Conservation (phyloP, 1,140 invertebrate genomes). For the Heterodera carotae region DNA sequence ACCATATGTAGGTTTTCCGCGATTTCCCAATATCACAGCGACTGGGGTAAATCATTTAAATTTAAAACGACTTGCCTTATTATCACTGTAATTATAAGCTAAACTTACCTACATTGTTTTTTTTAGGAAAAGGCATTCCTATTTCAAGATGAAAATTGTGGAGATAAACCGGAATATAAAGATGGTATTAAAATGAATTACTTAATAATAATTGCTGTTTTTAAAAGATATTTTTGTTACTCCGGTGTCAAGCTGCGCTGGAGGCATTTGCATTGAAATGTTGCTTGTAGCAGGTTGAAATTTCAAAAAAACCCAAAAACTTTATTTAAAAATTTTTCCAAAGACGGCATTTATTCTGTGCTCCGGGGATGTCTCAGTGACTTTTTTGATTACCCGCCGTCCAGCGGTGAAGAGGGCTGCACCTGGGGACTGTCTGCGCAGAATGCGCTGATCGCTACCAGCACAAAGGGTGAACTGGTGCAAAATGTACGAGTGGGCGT, state of each 20-base stretch:
- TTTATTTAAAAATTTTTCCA: too few species aligned
- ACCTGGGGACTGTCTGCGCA: not conserved
- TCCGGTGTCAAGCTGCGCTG: conserved; percentile 11
- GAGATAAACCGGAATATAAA: not conserved
- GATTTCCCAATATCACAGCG: not conserved
- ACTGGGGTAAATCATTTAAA: not conserved
- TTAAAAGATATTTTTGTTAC: not conserved
- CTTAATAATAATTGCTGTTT: too few species aligned
- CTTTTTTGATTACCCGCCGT: conserved; percentile 10
- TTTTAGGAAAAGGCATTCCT: conserved; percentile 7
- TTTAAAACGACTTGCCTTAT: not conserved
- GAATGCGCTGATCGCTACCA: conserved; percentile 2
- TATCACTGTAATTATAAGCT: too few species aligned
- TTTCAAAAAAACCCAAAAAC: too few species aligned
- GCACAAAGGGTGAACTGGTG: not conserved
- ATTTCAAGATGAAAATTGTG: not conserved
- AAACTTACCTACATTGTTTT: not conserved
- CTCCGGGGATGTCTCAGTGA: conserved; percentile 21
- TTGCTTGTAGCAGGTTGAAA: conserved; percentile 7
- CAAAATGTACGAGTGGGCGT: conserved; percentile 10
- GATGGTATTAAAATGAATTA: not conserved
- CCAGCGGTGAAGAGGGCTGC: conserved; percentile 12
- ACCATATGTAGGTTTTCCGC: not conserved
- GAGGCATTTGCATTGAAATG: conserved; percentile 28
- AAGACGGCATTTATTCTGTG: conserved; percentile 28